Evolutionary conservation across 1,140 invertebrate species (phyloP).

Genomic region (Arion vulgaris): DNA sequence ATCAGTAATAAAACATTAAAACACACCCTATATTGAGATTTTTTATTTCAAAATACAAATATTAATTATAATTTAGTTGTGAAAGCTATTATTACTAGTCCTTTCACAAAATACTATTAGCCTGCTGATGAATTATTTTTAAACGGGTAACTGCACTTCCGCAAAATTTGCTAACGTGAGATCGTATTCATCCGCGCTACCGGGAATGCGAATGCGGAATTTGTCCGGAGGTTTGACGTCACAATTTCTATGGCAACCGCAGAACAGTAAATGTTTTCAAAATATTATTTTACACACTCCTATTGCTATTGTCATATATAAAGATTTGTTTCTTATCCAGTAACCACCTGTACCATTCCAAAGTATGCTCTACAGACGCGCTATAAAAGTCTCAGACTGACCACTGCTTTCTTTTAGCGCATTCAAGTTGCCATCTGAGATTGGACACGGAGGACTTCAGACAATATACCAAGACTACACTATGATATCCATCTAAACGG

Average conservation of each 20-base stretch:
- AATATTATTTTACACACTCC: too few species aligned
- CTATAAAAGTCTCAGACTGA: too few species aligned
- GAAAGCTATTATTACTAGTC: not conserved
- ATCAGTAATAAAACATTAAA: not conserved
- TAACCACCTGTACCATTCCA: too few species aligned
- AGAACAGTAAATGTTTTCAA: too few species aligned
- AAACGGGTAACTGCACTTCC: conserved; percentile 24
- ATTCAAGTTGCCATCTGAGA: too few species aligned
- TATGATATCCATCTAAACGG: too few species aligned
- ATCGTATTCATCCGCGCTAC: conserved; percentile 43
- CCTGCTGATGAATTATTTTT: conserved; percentile 5
- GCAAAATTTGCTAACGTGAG: conserved; percentile 19
- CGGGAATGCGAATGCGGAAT: conserved; percentile 19
- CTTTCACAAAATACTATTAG: not conserved
- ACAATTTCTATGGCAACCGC: conserved; percentile 51
- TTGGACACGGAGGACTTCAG: too few species aligned
- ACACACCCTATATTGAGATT: not conserved
- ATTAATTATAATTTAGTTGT: not conserved
- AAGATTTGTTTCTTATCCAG: too few species aligned
- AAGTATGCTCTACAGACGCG: too few species aligned
- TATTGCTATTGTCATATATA: too few species aligned
- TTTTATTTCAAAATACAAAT: not conserved
- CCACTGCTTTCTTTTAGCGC: too few species aligned
- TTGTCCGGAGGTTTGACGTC: conserved; percentile 50
- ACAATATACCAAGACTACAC: too few species aligned